Conservation (phyloP, 1,140 invertebrate genomes). For the Brachionus angularis region DNA sequence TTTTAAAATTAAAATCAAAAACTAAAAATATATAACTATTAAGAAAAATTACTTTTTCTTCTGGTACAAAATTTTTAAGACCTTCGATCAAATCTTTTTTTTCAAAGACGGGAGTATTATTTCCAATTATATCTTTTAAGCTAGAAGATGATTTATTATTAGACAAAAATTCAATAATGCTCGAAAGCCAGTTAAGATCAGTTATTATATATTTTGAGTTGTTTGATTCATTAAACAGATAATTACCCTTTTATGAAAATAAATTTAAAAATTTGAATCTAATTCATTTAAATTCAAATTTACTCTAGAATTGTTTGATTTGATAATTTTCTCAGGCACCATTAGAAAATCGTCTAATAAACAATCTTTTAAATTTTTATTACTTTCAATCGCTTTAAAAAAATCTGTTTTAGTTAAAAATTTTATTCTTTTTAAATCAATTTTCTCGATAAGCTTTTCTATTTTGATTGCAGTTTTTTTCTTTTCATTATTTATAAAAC, state of each 20-base stretch:
- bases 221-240: not conserved
- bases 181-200: not conserved
- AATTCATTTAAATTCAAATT: too few species aligned
- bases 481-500: not conserved
- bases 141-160: not conserved
- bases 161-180: not conserved
- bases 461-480: constrained; percentile 19
- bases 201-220: not conserved
- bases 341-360: not conserved
- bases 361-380: not conserved
- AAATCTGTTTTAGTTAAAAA: constrained; percentile 5
- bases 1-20: not conserved
- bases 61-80: not conserved
- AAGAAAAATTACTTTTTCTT: constrained; percentile 1
- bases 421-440: not conserved
- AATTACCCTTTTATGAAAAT: constrained; percentile 24
- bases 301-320: too few species aligned
- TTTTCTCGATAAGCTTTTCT: not conserved
- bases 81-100: not conserved
- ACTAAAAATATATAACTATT: not conserved
- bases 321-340: not conserved
- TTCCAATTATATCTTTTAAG: not conserved
- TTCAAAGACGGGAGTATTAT: not conserved
- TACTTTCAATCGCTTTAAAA: constrained; percentile 1
- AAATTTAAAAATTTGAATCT: too few species aligned